These are phyloP conservation scores for Syrphus vitripennis DNA, from an alignment of 2,888 invertebrate genomes.

Conservation along the genomic window DNA sequence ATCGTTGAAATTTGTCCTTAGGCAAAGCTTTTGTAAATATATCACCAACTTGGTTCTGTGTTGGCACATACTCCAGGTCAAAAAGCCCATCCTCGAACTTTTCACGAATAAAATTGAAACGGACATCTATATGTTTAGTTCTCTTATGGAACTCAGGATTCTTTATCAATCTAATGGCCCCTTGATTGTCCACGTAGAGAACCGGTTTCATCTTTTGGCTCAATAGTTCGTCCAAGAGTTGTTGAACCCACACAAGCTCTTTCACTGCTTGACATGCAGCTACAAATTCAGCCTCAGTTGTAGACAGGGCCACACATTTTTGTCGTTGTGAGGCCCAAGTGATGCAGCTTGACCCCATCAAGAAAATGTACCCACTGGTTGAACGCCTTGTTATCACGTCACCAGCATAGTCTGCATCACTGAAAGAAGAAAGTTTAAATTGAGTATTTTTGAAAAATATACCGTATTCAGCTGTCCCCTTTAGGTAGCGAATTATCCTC, in stretches of 20 bases:
- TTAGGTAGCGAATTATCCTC: conserved; percentile 1
- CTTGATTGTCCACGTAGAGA: too few species aligned
- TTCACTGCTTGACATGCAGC: conserved; percentile 45
- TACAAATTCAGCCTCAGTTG: conserved; percentile 51
- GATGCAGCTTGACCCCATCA: conserved; percentile 28
- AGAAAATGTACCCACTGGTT: conserved; percentile 45
- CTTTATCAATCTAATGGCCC: too few species aligned
- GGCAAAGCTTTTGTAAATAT: too few species aligned
- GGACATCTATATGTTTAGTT: too few species aligned
- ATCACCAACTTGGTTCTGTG: too few species aligned
- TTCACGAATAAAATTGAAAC: too few species aligned
- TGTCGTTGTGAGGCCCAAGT: conserved; percentile 47
- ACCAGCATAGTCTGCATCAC: conserved; percentile 66
- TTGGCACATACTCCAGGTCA: too few species aligned
- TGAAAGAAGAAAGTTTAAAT: conserved; percentile 37
- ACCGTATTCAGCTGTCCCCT: conserved; percentile 42
- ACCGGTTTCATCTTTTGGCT: not conserved
- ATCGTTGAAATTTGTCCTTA: too few species aligned
- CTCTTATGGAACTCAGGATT: too few species aligned
- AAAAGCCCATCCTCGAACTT: too few species aligned
- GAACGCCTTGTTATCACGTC: conserved; percentile 54
- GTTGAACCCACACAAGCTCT: conserved; percentile 37
- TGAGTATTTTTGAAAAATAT: conserved; percentile 25
- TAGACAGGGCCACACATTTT: conserved; percentile 35
- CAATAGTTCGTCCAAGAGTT: conserved; percentile 5